Conservation (phyloP, 2,888 invertebrate genomes). For the Drosophila imparisetae region DNA sequence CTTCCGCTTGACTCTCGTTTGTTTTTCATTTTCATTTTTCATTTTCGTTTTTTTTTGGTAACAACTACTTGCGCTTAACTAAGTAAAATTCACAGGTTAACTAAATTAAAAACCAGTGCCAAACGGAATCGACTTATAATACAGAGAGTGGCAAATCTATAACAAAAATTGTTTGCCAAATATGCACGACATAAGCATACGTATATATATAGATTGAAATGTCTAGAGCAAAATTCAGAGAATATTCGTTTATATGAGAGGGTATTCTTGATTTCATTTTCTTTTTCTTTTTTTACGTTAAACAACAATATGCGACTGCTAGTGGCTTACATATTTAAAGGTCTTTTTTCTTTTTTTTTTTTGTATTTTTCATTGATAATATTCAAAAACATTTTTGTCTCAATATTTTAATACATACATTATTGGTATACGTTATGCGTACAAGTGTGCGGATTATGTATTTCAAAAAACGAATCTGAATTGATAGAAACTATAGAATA, state of each 20-base stretch:
- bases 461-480: slow-evolving; percentile 1
- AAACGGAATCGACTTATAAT: slow-evolving; percentile 29
- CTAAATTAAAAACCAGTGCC: slow-evolving; percentile 37
- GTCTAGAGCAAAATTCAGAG: slow-evolving; percentile 59
- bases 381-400: slow-evolving; percentile 41
- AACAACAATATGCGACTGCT: slow-evolving; percentile 72
- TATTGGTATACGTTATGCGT: slow-evolving; percentile 18
- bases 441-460: slow-evolving; percentile 12
- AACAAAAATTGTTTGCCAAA: slow-evolving; percentile 37
- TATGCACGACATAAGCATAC: slow-evolving; percentile 15
- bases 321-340: slow-evolving; percentile 38
- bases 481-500: not conserved
- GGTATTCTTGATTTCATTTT: slow-evolving; percentile 13
- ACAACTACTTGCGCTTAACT: slow-evolving; percentile 71
- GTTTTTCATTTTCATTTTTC: not conserved
- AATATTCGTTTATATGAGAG: slow-evolving; percentile 45
- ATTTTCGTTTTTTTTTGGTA: slow-evolving; percentile 42
- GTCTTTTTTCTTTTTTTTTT: slow-evolving; percentile 32
- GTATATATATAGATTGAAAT: slow-evolving; percentile 10
- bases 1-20: slow-evolving; percentile 27
- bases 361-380: slow-evolving; percentile 22
- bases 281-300: slow-evolving; percentile 35
- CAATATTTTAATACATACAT: slow-evolving; percentile 34
- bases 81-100: slow-evolving; percentile 48
- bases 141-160: slow-evolving; percentile 21